Conservation (phyloP, 2,113 vertebrate genomes). For the Mobula hypostoma region DNA sequence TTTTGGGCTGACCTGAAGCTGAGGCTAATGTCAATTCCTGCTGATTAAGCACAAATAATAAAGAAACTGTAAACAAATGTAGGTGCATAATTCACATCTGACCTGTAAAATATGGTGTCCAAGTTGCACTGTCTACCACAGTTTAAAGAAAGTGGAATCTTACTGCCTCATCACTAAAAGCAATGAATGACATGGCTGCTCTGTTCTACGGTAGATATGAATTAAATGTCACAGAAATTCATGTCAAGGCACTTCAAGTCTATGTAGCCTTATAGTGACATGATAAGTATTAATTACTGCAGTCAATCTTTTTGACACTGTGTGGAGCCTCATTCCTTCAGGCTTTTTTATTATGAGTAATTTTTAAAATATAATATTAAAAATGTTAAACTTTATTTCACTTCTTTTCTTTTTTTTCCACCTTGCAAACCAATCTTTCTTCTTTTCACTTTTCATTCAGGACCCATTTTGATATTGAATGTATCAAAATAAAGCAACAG, state of each 20-base stretch:
- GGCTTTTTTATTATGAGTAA: not conserved
- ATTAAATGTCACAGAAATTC: not conserved
- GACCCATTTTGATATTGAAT: not conserved
- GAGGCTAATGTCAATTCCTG: not conserved
- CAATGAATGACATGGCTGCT: not conserved
- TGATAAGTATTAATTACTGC: slow-evolving; percentile 5
- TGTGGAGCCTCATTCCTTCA: not conserved
- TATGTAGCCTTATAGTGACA: not conserved
- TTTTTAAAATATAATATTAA: not conserved
- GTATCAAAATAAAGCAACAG: no score
- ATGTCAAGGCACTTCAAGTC: not conserved
- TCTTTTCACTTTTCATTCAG: not conserved
- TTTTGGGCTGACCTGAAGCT: not conserved
- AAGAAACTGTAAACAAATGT: not conserved
- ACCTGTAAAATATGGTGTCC: not conserved
- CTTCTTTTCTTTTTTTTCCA: no score
- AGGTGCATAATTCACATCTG: not conserved
- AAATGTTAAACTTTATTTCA: not conserved
- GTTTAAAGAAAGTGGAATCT: not conserved
- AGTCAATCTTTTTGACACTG: not conserved
- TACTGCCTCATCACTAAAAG: not conserved
- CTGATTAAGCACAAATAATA: not conserved
- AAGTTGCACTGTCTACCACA: not conserved
- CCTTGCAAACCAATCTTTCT: not conserved
- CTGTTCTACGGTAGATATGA: not conserved